phyloP scores from a whole-genome alignment of 2,797 vertebrate genomes.

The Podarcis siculus region DNA sequence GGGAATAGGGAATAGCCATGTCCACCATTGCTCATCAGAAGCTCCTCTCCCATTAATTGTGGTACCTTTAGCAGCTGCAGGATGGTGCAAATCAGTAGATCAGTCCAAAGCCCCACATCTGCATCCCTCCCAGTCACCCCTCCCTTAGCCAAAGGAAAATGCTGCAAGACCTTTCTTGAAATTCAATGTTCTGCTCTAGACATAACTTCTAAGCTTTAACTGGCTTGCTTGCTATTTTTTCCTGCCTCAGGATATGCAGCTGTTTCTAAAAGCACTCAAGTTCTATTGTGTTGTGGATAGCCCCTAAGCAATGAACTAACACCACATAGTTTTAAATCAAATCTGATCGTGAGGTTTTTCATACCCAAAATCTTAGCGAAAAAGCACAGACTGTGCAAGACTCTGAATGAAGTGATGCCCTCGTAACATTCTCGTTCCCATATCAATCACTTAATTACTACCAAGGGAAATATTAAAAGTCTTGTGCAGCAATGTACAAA shows the following conservation, averaged over 20 bases:
- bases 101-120: background rate
- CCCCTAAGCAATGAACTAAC: constrained; percentile 39
- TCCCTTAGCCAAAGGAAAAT: background rate
- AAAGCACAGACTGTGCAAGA: constrained; percentile 22
- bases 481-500: background rate
- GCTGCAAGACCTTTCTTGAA: background rate
- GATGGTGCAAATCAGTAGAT: background rate
- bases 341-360: constrained; percentile 48
- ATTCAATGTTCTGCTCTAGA: background rate
- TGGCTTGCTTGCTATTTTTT: background rate
- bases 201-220: background rate
- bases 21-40: background rate
- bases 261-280: constrained; percentile 62
- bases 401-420: background rate
- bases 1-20: no score
- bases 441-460: background rate
- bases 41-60: background rate
- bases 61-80: background rate
- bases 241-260: constrained; percentile 28
- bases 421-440: constrained; percentile 15
- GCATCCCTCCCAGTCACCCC: background rate
- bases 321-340: constrained; percentile 34
- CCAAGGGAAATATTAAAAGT: background rate
- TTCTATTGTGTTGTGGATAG: constrained; percentile 58
- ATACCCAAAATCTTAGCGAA: background rate